Percentiles rank a stretch among this genome's conserved stretches.
Evolutionary conservation across 2,797 vertebrate genomes (phyloP).

Genomic region (Harpagifer antarcticus): DNA sequence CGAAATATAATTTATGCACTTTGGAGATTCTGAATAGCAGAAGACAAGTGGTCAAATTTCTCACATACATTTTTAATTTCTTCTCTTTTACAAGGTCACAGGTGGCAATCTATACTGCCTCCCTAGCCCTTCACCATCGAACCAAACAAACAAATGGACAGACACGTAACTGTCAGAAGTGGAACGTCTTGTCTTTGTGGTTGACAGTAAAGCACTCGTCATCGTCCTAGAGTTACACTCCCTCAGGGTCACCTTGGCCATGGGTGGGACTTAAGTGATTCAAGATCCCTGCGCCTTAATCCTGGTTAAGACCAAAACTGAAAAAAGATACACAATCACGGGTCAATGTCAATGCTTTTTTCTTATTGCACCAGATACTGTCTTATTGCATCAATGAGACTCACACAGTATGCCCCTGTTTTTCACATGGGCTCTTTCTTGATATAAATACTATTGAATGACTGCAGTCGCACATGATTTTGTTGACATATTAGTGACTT

Average conservation of each 20-base stretch:
- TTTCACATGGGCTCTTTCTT: no score
- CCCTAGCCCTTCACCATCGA: slow-evolving; percentile 41
- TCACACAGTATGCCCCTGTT: no score
- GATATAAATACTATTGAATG: no score
- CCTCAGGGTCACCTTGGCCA: slow-evolving; percentile 43
- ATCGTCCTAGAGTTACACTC: slow-evolving; percentile 39
- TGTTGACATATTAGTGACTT: no score
- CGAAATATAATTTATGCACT: slow-evolving; percentile 70
- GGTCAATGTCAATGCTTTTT: background rate
- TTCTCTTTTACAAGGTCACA: slow-evolving; percentile 85
- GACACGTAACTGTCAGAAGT: slow-evolving; percentile 11
- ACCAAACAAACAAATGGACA: slow-evolving; percentile 48
- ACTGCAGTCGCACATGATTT: no score
- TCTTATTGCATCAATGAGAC: background rate
- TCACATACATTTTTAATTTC: slow-evolving; percentile 81
- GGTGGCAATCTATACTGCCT: slow-evolving; percentile 71
- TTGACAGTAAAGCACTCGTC: slow-evolving; percentile 32
- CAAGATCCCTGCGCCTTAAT: slow-evolving; percentile 9
- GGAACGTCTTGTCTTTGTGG: slow-evolving; percentile 34
- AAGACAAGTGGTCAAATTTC: slow-evolving; percentile 78
- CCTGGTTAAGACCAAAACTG: background rate
- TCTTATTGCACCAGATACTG: background rate
- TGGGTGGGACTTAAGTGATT: slow-evolving; percentile 7
- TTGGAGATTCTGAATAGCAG: slow-evolving; percentile 68
- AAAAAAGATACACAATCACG: background rate